These are phyloP conservation scores for Volucella inflata DNA, from an alignment of 2,888 invertebrate species.

Conservation along the genomic window DNA sequence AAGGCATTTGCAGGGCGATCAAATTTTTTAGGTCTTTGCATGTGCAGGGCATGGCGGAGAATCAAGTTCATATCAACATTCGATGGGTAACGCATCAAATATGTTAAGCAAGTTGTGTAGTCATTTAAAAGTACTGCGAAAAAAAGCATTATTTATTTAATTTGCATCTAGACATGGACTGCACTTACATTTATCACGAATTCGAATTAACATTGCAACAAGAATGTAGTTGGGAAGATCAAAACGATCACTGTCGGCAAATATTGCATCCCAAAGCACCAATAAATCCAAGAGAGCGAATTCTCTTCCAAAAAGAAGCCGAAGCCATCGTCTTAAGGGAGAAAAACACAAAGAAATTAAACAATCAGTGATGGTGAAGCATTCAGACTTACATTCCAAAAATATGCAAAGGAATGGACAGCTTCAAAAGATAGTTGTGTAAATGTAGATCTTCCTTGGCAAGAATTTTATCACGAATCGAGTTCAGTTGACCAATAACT, in stretches of 20 bases:
- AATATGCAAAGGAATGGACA: conserved; percentile 92
- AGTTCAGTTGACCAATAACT: conserved; percentile 86
- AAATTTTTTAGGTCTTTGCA: conserved; percentile 84
- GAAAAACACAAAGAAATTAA: not conserved
- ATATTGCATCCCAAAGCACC: conserved; percentile 92
- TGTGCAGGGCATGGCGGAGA: conserved; percentile 86
- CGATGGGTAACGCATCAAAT: conserved; percentile 88
- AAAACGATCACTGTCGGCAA: conserved; percentile 87
- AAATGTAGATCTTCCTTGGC: conserved; percentile 87
- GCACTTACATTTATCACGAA: conserved; percentile 88
- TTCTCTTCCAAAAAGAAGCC: conserved; percentile 92
- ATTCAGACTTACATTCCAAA: conserved; percentile 90
- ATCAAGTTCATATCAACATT: conserved; percentile 87
- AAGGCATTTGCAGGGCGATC: conserved; percentile 82
- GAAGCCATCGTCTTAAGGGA: conserved; percentile 90
- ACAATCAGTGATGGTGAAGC: not conserved
- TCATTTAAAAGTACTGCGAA: conserved; percentile 86
- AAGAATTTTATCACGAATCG: conserved; percentile 87
- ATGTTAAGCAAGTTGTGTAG: conserved; percentile 87
- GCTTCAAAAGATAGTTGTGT: conserved; percentile 87
- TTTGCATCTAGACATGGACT: not conserved
- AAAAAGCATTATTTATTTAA: conserved; percentile 11
- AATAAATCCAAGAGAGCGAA: conserved; percentile 91
- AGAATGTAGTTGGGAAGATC: conserved; percentile 88
- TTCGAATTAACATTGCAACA: conserved; percentile 90